Conservation (phyloP, 2,113 vertebrate species). For the Platycercus adscitus region DNA sequence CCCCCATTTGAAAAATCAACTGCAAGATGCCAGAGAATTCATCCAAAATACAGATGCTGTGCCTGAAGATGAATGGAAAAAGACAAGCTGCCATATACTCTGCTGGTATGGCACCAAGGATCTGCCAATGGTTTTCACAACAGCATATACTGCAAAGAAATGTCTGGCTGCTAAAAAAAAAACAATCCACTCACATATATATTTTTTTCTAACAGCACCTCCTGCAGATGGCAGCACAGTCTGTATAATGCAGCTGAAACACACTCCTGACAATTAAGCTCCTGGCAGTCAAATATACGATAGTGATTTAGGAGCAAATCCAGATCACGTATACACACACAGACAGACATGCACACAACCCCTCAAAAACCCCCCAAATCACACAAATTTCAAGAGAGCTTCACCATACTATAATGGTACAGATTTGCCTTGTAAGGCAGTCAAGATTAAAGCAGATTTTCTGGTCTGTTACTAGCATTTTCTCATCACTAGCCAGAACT, state of each 20-base stretch:
- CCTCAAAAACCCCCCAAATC: neutral
- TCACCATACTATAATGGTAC: fast-evolving
- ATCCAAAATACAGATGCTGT: neutral
- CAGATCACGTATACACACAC: fast-evolving
- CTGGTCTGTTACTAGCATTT: neutral
- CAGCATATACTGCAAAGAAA: neutral
- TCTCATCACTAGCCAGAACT: neutral
- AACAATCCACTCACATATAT: fast-evolving
- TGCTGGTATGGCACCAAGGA: neutral
- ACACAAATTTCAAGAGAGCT: neutral
- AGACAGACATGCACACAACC: neutral
- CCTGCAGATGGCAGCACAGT: constrained; percentile 62
- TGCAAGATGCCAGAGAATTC: neutral
- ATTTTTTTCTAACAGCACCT: neutral
- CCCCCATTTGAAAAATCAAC: neutral
- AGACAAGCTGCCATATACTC: neutral
- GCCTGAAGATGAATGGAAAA: neutral
- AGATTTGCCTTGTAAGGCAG: neutral
- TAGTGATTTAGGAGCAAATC: neutral
- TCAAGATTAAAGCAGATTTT: neutral
- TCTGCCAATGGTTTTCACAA: neutral
- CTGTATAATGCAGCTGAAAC: neutral
- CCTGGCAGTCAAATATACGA: neutral
- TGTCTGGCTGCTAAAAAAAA: neutral
- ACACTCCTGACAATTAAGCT: neutral